A percentile compares a stretch with the other conserved stretches of the same genome.
phyloP scores from a whole-genome alignment of 2,797 vertebrate genomes.

The Philypnodon macrostomus region DNA sequence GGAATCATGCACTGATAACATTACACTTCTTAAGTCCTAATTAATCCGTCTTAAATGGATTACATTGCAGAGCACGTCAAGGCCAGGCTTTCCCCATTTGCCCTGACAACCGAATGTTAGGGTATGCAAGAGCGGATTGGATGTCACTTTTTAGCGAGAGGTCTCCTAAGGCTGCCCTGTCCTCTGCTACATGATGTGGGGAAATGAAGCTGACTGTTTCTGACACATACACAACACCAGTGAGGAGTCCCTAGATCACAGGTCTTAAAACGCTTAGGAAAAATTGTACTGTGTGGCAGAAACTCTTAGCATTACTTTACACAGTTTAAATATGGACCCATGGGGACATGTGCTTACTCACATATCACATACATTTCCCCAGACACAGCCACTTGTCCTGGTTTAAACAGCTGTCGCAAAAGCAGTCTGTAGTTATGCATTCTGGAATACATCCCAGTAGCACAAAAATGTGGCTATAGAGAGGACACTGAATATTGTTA shows the following conservation, averaged over 20 bases:
- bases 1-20: conserved; percentile 69
- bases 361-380: conserved; percentile 51
- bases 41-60: conserved; percentile 77
- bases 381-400: conserved; percentile 42
- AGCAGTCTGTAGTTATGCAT: conserved; percentile 42
- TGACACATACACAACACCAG: conserved; percentile 15
- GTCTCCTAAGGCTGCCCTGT: conserved; percentile 55
- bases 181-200: conserved; percentile 56
- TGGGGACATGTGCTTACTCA: conserved; percentile 49
- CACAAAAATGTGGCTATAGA: conserved; percentile 21
- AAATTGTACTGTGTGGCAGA: conserved; percentile 49
- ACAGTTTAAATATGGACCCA: conserved; percentile 53
- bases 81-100: conserved; percentile 50
- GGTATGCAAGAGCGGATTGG: conserved; percentile 3
- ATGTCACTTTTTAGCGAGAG: conserved; percentile 44
- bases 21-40: conserved; percentile 79
- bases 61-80: conserved; percentile 62
- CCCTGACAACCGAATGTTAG: conserved; percentile 23
- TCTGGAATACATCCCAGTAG: conserved; percentile 28
- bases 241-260: conserved; percentile 30
- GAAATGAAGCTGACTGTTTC: conserved; percentile 57
- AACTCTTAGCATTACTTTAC: conserved; percentile 55
- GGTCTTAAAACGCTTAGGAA: conserved; percentile 57
- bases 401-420: conserved; percentile 51
- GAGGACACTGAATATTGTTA: conserved; percentile 13